Percentiles rank a stretch among this genome's conserved stretches.
phyloP scores from a whole-genome alignment of 2,888 invertebrate species.

The Nephrotoma flavescens region DNA sequence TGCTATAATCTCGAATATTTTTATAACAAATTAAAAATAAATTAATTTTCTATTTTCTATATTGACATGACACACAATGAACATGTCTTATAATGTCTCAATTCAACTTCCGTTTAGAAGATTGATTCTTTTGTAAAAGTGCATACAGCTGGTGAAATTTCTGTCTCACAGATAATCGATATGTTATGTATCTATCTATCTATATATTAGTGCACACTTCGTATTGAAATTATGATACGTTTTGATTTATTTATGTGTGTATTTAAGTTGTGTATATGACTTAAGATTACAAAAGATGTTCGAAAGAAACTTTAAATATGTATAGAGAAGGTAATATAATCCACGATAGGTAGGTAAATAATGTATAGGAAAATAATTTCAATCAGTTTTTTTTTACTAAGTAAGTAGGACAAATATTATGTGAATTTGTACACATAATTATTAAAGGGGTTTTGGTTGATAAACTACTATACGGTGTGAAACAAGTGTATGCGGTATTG shows the following conservation, averaged over 20 bases:
- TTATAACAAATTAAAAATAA: neutral
- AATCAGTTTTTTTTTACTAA: neutral
- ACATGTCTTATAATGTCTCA: neutral
- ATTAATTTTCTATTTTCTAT: neutral
- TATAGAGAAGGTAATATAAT: neutral
- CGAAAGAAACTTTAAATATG: neutral
- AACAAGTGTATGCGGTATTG: neutral
- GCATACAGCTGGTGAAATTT: neutral
- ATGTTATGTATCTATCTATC: too few species aligned
- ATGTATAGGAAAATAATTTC: neutral
- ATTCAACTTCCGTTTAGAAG: neutral
- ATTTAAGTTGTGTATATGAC: neutral
- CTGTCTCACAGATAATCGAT: neutral
- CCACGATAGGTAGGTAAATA: neutral
- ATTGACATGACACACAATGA: neutral
- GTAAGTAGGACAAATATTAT: neutral
- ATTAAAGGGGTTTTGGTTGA: neutral
- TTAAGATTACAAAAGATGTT: neutral
- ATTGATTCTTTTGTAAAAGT: neutral
- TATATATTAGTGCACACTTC: neutral
- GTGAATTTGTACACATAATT: neutral
- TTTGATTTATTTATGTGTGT: neutral
- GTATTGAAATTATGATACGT: neutral
- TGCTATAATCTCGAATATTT: neutral
- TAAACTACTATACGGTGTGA: neutral